Evolutionary conservation across 2,113 vertebrate species (phyloP), one percentile per base, ranked within the genome.

Genomic region (Thomomys bottae): DNA sequence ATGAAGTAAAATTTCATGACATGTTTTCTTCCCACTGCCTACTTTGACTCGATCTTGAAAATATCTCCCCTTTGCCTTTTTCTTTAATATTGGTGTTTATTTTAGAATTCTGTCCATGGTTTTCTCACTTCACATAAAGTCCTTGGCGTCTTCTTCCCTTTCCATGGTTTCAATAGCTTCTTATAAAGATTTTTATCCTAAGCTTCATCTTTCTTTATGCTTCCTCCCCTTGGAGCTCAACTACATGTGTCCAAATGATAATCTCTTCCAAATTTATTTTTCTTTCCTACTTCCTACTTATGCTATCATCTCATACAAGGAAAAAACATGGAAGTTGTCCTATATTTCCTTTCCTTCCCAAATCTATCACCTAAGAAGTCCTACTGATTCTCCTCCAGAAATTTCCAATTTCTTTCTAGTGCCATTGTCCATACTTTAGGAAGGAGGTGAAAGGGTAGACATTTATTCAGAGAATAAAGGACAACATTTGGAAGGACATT

Each of bases 91-190:
- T 87, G 28, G 14, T 68, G 23, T 42, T 88, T 92, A 11, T 78
- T 68, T 61, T 20, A 92, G 72, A 23, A 94, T 81, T 92, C 57
- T 89, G 38, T 17, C 8, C 66, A 80, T 45, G 57, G 28, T 81
- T 26, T 63, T 63, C 36, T 82, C 6, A 34, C 40, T 61, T 66
- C 26, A 38, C 64, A 57, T 64, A 79, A 76, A 71, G 87, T 42
- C 66, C 8, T 73, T 15, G 34, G 49, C 45, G 36, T 68, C 57
- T 70, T 76, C 40, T 91, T 89, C 14, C 6, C 57, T 40, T 92
- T 24, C 24, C 15, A n/a, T 75, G 23, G 49, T 42, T 93, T 89
- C 63, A 49, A 40, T 10, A 45, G 45, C 45, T 45, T 45, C 45
- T 8, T 45, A 45, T 45, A 45, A 45, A 76, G 15, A 42, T 75